A percentile compares a stretch with the other conserved stretches of the same genome.
Conservation (phyloP, 1,140 invertebrate genomes). For the Hormaphis cornu region DNA sequence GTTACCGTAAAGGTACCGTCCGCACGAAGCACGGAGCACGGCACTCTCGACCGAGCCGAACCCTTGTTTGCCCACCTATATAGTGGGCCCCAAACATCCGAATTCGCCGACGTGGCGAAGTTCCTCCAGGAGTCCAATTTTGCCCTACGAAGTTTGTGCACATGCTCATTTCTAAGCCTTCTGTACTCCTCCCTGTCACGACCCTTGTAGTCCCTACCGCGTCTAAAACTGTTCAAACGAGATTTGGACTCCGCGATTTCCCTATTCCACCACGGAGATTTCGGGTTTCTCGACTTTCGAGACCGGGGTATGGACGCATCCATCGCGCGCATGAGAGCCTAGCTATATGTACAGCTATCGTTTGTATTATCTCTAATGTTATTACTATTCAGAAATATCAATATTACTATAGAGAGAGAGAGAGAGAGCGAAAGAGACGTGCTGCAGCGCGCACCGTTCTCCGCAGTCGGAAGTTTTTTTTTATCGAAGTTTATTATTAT, state of each 20-base stretch:
- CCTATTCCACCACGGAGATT: background rate
- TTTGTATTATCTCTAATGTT: too few relatives aligned
- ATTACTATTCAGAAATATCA: too few relatives aligned
- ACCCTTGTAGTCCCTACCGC: background rate
- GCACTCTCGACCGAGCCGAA: background rate
- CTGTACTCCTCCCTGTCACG: background rate
- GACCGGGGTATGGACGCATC: background rate
- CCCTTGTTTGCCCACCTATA: background rate
- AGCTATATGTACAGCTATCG: too few relatives aligned
- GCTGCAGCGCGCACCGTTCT: too few relatives aligned
- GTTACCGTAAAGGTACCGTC: background rate
- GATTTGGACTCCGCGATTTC: background rate
- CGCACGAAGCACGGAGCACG: background rate
- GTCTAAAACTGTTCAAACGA: background rate
- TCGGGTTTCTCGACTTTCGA: background rate
- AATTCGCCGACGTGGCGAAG: background rate
- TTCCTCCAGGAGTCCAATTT: background rate
- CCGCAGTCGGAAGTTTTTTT: too few relatives aligned
- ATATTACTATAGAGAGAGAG: too few relatives aligned
- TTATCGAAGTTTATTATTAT: too few relatives aligned
- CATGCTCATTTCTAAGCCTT: background rate
- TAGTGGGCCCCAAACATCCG: background rate
- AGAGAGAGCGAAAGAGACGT: too few relatives aligned
- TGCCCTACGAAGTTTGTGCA: background rate
- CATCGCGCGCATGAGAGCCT: background rate